These are phyloP conservation scores for Aphidius colemani DNA, from an alignment of 2,888 invertebrate species.

Conservation along the genomic window DNA sequence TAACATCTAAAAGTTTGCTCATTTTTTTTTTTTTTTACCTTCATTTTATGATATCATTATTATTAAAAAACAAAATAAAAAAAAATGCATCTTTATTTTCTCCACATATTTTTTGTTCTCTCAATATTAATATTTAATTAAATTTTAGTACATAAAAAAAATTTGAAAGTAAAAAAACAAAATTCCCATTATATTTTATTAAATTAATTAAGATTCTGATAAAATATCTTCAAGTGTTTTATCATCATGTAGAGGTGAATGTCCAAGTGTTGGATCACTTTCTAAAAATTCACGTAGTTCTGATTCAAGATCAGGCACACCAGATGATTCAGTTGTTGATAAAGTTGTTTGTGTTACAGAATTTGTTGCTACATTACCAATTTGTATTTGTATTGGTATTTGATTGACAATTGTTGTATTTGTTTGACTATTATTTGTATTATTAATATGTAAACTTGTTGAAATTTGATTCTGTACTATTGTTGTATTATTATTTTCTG, in stretches of 20 bases:
- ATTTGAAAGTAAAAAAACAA: not conserved
- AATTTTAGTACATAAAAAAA: not conserved
- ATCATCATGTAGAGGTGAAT: conserved; percentile 59
- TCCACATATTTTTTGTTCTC: too few relatives aligned
- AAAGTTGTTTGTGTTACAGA: conserved; percentile 36
- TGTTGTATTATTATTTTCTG: conserved; percentile 43
- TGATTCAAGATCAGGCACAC: conserved; percentile 68
- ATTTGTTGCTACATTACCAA: conserved; percentile 37
- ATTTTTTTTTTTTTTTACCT: too few relatives aligned
- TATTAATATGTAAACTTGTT: conserved; percentile 42
- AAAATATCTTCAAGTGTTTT: conserved; percentile 58
- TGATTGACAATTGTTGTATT: conserved; percentile 45
- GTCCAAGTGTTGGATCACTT: conserved; percentile 67
- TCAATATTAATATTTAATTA: too few relatives aligned
- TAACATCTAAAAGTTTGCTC: too few relatives aligned
- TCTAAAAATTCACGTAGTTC: conserved; percentile 75
- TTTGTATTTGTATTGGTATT: conserved; percentile 51
- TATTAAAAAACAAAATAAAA: too few relatives aligned
- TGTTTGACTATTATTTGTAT: conserved; percentile 42
- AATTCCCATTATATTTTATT: not conserved
- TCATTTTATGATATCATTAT: too few relatives aligned
- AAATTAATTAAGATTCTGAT: conserved; percentile 53
- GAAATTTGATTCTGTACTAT: conserved; percentile 37
- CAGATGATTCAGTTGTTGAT: conserved; percentile 48
- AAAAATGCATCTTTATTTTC: too few relatives aligned